phyloP scores from a whole-genome alignment of 37 sponge, comb jelly and placozoan species.

The Ianthella basta region DNA sequence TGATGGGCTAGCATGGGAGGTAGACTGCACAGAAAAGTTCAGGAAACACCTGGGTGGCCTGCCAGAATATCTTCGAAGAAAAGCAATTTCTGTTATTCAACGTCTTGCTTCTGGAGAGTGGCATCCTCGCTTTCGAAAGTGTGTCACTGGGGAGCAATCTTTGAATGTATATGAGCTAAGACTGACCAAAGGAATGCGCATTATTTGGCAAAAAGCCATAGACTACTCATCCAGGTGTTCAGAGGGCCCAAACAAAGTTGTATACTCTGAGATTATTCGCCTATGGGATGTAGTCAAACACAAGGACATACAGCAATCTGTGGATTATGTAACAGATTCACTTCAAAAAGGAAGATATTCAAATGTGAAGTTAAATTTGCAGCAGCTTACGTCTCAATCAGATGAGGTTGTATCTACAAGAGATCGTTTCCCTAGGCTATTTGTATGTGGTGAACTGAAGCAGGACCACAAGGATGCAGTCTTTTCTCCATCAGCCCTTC shows the following conservation, averaged over 20 bases:
- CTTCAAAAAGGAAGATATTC: constrained; percentile 11
- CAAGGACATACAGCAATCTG: constrained; percentile 41
- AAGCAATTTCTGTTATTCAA: constrained; percentile 46
- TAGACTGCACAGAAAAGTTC: constrained; percentile 69
- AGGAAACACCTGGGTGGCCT: constrained; percentile 51
- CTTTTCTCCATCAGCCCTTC: constrained; percentile 61
- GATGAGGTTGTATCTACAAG: background rate
- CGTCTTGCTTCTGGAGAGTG: constrained; percentile 69
- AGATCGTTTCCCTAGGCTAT: constrained; percentile 3
- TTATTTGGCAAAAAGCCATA: constrained; percentile 80
- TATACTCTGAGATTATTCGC: constrained; percentile 77
- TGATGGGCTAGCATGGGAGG: constrained; percentile 75
- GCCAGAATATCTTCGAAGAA: background rate
- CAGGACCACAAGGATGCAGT: background rate
- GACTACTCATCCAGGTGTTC: constrained; percentile 71
- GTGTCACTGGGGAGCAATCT: constrained; percentile 22
- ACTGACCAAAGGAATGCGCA: constrained; percentile 48
- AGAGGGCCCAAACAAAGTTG: background rate
- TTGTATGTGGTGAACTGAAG: background rate
- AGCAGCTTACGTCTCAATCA: background rate
- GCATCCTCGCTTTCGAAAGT: constrained; percentile 29
- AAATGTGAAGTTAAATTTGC: constrained; percentile 3
- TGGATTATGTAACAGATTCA: constrained; percentile 55
- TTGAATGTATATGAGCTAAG: constrained; percentile 59
- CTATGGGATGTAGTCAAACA: constrained; percentile 71